Evolutionary conservation across 2,797 vertebrate species (phyloP).

Genomic region (Ceryle rudis): DNA sequence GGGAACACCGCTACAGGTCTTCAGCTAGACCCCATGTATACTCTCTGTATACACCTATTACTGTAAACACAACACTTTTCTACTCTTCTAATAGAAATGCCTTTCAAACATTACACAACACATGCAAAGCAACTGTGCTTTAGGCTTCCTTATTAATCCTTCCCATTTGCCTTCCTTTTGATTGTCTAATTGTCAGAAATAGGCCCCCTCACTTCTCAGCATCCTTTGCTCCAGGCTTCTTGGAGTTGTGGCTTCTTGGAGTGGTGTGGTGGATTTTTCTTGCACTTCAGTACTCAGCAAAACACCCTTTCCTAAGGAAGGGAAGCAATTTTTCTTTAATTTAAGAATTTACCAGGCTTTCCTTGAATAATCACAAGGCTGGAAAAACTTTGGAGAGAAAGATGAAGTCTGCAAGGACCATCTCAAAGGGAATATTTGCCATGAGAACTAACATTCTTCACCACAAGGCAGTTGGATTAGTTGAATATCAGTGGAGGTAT

Average conservation of each 20-base stretch:
- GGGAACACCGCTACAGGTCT: no score
- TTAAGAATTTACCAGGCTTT: neutral
- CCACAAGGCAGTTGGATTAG: neutral
- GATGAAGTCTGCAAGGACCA: neutral
- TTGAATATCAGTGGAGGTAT: neutral
- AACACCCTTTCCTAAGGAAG: neutral
- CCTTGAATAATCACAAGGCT: neutral
- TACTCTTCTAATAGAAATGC: neutral
- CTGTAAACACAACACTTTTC: neutral
- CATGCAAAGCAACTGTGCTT: neutral
- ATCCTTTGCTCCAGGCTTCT: neutral
- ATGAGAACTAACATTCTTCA: neutral
- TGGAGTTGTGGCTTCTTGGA: neutral
- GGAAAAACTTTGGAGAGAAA: neutral
- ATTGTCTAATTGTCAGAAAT: neutral
- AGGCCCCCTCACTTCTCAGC: fast-evolving
- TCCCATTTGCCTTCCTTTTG: neutral
- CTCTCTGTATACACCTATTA: neutral
- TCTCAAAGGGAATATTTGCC: neutral
- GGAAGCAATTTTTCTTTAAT: neutral
- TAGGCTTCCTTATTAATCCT: neutral
- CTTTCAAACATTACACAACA: neutral
- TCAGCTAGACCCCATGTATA: no score
- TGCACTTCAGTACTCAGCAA: neutral
- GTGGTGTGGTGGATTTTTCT: neutral